phyloP scores from a whole-genome alignment of 2,797 vertebrate species.

The Sebastes steindachneri region DNA sequence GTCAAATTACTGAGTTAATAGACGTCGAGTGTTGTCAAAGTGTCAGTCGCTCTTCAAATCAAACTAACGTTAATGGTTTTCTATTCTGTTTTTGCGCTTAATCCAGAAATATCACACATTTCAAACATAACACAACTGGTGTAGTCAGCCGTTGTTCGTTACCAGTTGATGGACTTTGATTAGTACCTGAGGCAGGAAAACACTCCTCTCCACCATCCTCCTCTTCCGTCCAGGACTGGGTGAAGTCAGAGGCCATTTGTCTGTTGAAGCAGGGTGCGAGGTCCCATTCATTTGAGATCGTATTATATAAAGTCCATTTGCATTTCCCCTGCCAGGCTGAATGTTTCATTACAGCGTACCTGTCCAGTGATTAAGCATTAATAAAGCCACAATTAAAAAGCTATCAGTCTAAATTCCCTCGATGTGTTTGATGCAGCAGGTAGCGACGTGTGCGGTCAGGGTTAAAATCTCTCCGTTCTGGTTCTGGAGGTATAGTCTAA shows the following conservation, averaged over 20 bases:
- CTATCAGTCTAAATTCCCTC: slow-evolving; percentile 22
- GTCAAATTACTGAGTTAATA: slow-evolving; percentile 44
- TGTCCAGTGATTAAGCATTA: slow-evolving; percentile 45
- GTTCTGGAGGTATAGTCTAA: slow-evolving; percentile 55
- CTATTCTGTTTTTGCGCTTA: slow-evolving; percentile 6
- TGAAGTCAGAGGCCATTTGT: slow-evolving; percentile 10
- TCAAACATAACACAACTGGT: neutral
- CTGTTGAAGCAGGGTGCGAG: neutral
- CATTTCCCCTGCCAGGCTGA: neutral
- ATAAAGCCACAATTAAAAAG: slow-evolving; percentile 49
- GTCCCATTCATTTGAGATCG: slow-evolving; percentile 6
- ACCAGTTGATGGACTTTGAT: slow-evolving; percentile 26
- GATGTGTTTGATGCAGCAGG: slow-evolving; percentile 3
- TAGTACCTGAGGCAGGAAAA: slow-evolving; percentile 2
- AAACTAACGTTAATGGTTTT: slow-evolving; percentile 25
- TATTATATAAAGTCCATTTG: slow-evolving; percentile 24
- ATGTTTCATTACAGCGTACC: slow-evolving; percentile 12
- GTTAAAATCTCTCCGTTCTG: slow-evolving; percentile 22
- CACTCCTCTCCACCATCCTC: slow-evolving; percentile 9
- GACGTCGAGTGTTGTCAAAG: slow-evolving; percentile 32
- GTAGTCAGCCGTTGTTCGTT: slow-evolving; percentile 3
- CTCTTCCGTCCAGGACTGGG: neutral
- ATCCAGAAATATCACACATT: slow-evolving; percentile 21
- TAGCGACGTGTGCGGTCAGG: slow-evolving; percentile 20
- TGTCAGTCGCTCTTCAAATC: slow-evolving; percentile 27